A percentile compares a stretch with the other conserved stretches of the same genome.
Evolutionary conservation across 1,140 invertebrate genomes (phyloP).

Genomic region (Agraylea sexmaculata): DNA sequence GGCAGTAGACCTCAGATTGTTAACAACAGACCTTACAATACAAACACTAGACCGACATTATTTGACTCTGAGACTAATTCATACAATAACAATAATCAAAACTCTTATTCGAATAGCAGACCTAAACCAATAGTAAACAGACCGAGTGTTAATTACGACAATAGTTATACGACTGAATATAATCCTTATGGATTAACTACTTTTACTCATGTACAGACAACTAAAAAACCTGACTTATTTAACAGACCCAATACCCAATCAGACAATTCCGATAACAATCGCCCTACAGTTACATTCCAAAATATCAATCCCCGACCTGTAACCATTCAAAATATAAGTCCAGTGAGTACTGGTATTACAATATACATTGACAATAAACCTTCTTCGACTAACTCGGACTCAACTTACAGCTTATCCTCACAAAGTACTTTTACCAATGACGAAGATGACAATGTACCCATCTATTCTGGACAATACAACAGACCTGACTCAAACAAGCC

Average conservation of each 20-base stretch:
- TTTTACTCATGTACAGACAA: constrained; percentile 35
- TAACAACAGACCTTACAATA: constrained; percentile 8
- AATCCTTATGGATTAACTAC: constrained; percentile 32
- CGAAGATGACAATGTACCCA: constrained; percentile 16
- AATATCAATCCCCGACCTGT: constrained; percentile 14
- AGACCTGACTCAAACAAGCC: constrained; percentile 14
- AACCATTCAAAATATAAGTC: constrained; percentile 6
- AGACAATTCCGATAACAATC: not conserved
- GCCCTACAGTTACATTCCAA: constrained; percentile 1
- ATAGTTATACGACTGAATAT: constrained; percentile 29
- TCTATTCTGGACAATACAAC: constrained; percentile 16
- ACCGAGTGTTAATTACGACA: constrained; percentile 9
- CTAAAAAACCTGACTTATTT: constrained; percentile 15
- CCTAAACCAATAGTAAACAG: constrained; percentile 15
- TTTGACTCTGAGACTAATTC: not conserved
- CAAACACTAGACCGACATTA: constrained; percentile 5
- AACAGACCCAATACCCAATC: constrained; percentile 9
- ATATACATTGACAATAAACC: constrained; percentile 20
- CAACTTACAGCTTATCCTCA: constrained; percentile 2
- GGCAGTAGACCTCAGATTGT: constrained; percentile 8
- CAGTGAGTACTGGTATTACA: constrained; percentile 18
- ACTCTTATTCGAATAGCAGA: constrained; percentile 8
- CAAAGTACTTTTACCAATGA: constrained; percentile 6
- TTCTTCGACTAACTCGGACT: constrained; percentile 10
- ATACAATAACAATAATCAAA: constrained; percentile 1